Base-by-base conservation (phyloP, 2,888 invertebrate genomes). In the Lasioglossum calceatum region DNA sequence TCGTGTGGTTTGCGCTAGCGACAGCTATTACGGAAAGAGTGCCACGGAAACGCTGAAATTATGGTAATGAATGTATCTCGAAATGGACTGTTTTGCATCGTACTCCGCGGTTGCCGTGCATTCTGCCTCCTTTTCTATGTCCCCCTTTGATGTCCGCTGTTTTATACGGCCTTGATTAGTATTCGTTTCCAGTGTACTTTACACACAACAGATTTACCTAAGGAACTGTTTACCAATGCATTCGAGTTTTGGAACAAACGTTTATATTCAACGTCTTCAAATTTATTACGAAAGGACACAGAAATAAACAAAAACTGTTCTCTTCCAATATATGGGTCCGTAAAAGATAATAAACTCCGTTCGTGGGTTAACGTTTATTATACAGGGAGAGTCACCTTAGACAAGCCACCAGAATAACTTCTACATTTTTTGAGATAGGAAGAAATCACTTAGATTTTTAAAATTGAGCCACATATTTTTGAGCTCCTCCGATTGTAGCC, bases 21-120 rank as follows among this genome's bases (percentile, higher is more conserved):
- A 77, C 71, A 81, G 58, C 76, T 77, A 77, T 77, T 58, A 71
- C 58, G 23, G 54, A 54, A 81, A 76, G 32, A 76, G 58, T 71
- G 27, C 36, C 61, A 36, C 42, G 61, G 61, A 77, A 77, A 77
- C n/a, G 47, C 23, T 81, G 81, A 47, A 73, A 77, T 77, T 72
- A 77, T 81, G 77, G 61, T 81, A 71, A 81, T 71, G 70, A 81
- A 76, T 77, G 50, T 77, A 81, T 71, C 76, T 61, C 19, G 71
- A 81, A 77, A 71, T 81, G 76, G 76, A 71, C 81, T 75, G 67
- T 81, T 81, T 81, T 81, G 67, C 80, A 81, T 70, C 50, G 80
- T 27, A 27, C 32, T 16, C 32, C 32, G 5, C 47, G 44, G 32
- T 36, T 23, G 4, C 47, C 73, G 27, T 74, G 42, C 39, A 23